Conservation (phyloP, 1,140 invertebrate species). For the Trachelipus rathkii region DNA sequence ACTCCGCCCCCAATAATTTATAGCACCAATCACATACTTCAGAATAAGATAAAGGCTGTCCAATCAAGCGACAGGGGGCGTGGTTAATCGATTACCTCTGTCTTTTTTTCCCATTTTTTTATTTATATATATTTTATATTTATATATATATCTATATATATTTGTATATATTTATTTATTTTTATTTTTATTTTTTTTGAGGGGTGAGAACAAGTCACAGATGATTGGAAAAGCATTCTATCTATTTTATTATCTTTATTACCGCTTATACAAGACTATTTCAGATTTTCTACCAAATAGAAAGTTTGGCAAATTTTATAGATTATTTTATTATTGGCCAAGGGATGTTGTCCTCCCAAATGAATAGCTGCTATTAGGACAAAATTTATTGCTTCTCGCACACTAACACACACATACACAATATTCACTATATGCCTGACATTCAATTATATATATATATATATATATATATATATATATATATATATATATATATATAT, state of each 20-base stretch:
- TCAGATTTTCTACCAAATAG: not conserved
- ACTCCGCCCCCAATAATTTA: not conserved
- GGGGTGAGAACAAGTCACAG: conserved; percentile 4
- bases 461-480: conserved; percentile 15
- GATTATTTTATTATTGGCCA: conserved; percentile 8
- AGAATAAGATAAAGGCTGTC: conserved; percentile 4
- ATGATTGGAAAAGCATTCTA: conserved; percentile 4
- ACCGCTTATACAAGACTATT: not conserved
- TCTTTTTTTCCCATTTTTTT: not conserved
- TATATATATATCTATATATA: no score
- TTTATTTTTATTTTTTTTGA: no score
- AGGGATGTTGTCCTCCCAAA: conserved; percentile 3
- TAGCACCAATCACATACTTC: not conserved
- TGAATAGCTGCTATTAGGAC: conserved; percentile 9
- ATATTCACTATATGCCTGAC: not conserved
- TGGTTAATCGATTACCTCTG: not conserved
- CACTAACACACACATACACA: not conserved
- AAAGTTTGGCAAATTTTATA: conserved; percentile 7
- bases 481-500: conserved; percentile 13
- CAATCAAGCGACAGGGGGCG: not conserved
- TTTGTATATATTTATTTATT: no score
- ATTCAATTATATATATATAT: not conserved
- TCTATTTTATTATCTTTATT: conserved; percentile 9
- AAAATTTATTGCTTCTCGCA: not conserved
- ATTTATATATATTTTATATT: no score